Conservation (phyloP, 2,888 invertebrate species). For the Cerastis leucographa region DNA sequence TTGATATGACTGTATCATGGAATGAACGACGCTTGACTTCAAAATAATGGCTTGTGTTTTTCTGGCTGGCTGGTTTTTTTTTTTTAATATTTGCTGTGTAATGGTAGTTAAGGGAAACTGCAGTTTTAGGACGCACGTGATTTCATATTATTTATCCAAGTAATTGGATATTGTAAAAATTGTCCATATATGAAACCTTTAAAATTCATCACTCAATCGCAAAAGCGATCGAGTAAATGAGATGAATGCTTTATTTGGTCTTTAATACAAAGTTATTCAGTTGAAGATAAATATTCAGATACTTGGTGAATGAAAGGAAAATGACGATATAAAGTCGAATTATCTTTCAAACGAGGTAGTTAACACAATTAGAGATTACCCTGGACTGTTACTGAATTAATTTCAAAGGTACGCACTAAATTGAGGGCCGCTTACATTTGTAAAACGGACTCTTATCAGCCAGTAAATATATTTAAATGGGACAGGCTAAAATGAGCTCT, state of each 20-base stretch:
- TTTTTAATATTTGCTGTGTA: not conserved
- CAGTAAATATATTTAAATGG: slow-evolving; percentile 22
- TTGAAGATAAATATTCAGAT: slow-evolving; percentile 12
- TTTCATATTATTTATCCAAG: not conserved
- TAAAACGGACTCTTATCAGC: slow-evolving; percentile 33
- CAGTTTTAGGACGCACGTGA: not conserved
- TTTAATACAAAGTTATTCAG: slow-evolving; percentile 9
- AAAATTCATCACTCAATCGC: slow-evolving; percentile 10
- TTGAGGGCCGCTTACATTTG: slow-evolving; percentile 37
- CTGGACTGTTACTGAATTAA: slow-evolving; percentile 41
- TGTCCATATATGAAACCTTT: slow-evolving; percentile 5
- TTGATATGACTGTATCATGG: slow-evolving; percentile 5
- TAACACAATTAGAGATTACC: slow-evolving; percentile 52
- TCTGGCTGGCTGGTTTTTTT: not conserved
- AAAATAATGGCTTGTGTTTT: not conserved
- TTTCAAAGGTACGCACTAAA: slow-evolving; percentile 43
- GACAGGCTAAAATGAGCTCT: not conserved
- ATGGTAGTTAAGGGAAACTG: not conserved
- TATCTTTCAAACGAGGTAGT: slow-evolving; percentile 28
- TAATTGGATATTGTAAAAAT: not conserved
- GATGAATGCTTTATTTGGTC: slow-evolving; percentile 2
- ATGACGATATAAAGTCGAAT: slow-evolving; percentile 25
- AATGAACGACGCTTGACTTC: slow-evolving; percentile 11
- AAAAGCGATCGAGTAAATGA: slow-evolving; percentile 7
- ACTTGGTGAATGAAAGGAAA: slow-evolving; percentile 33